Evolutionary conservation across 1,140 invertebrate genomes (phyloP), one percentile per base, ranked within the genome.

Genomic region (Calephelis virginiensis): DNA sequence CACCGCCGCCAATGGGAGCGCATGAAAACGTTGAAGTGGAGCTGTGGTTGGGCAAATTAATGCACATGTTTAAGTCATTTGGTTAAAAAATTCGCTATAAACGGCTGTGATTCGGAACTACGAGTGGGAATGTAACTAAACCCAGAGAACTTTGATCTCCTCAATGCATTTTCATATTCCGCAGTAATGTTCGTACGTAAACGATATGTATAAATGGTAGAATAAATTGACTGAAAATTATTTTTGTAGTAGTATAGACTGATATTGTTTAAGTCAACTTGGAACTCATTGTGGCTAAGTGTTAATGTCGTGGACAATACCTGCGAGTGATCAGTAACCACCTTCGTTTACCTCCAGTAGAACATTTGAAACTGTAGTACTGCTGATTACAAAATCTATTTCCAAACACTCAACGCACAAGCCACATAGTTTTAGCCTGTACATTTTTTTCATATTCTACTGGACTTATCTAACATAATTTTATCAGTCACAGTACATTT

Each of bases 21-120:
- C 78, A 96, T 96, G 93, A 96, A 96, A 88, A 94, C 94, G 47
- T 93, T 96, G 68, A 95, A 95, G 74, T 96, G 95, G 93, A 95
- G 94, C 72, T 93, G 92, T 76, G 93, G 93, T 38, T 89, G 91
- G 91, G 82, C 82, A 12, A 78, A 79, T 72, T 82, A 69, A 47
- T 65, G 59, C 61, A 61, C 56, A 61, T 28, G 53, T 45, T 38
- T 46, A 48, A 72, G 46, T 64, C 45, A 63, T 53, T 74, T 73
- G 74, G 73, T 68, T 74, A 73, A 56, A 63, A 74, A 71, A 73
- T 70, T 75, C 75, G 71, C 66, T 73, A 73, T 66, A 75, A 76
- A 85, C 80, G 86, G 85, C 86, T 85, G 83, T 87, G 85, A 87
- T 80, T 77, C 72, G 78, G 79, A 83, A 81, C 77, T 75, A 77